A percentile compares a stretch with the other conserved stretches of the same genome.
phyloP scores from a whole-genome alignment of 2,888 invertebrate genomes.

The Ophioninae sp. region DNA sequence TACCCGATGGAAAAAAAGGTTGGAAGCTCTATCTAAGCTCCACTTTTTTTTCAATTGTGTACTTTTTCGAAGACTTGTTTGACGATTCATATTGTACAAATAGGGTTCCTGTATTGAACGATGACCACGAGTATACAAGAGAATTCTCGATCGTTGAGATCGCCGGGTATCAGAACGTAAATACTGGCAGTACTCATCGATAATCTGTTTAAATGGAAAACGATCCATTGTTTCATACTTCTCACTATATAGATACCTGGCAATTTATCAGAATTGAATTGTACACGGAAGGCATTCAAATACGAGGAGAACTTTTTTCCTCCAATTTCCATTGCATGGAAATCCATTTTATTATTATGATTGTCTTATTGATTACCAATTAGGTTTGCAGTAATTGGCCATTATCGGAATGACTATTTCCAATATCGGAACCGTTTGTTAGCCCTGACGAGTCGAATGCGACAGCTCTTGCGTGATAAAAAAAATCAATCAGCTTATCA shows the following conservation, averaged over 20 bases:
- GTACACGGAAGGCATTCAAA: not conserved
- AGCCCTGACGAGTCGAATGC: not conserved
- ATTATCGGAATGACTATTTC: not conserved
- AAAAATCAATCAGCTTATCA: not conserved
- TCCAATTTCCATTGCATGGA: not conserved
- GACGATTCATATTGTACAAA: not conserved
- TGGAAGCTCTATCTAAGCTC: not conserved
- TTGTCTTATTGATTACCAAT: not conserved
- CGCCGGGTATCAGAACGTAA: not conserved
- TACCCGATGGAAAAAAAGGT: not conserved
- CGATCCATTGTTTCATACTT: conserved; percentile 2
- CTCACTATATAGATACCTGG: not conserved
- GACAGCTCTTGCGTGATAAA: not conserved
- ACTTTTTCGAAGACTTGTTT: not conserved
- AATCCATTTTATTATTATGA: not conserved
- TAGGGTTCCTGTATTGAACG: not conserved
- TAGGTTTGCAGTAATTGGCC: not conserved
- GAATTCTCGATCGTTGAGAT: not conserved
- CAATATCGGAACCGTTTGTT: not conserved
- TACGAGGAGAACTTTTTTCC: not conserved
- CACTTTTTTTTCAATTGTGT: not conserved
- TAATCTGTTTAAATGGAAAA: not conserved
- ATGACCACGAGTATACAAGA: not conserved
- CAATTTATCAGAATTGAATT: not conserved
- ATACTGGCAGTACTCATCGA: not conserved